Base-by-base conservation (phyloP, 2,888 invertebrate genomes). In the Tortricodes alternella region DNA sequence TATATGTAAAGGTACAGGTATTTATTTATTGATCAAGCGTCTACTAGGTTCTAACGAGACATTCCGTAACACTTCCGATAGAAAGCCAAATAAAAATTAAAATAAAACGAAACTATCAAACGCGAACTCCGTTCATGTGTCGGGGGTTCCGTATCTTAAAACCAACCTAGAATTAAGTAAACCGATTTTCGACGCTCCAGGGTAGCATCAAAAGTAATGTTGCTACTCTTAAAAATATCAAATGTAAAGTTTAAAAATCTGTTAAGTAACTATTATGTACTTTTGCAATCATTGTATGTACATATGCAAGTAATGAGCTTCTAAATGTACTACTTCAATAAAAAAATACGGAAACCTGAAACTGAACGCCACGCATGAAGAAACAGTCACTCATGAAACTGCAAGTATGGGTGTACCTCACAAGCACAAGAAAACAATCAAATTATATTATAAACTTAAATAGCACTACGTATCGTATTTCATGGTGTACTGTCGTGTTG, bases 11-110 rank as follows among this genome's bases (percentile, higher is more conserved):
- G 81, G 85, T 87, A 87, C 84, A 87, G 80, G 80, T 86, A 87
- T 88, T 88, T 74, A 73, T 74, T 76, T 89, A 85, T 88, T 89
- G 87, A 88, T 88, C 85, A 89, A 86, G 86, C 88, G 85, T 84
- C 88, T 85, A 87, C 87, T 80, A 83, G 80, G 76, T 81, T 76
- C 83, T 78, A 76, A 80, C 73, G 78, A 83, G 87, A 87, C 83
- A 85, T 79, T 78, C 67, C 69, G 71, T 70, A 71, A 76, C 67
- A 72, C 71, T 71, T 75, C 73, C 73, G 71, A 78, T 72, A 68
- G 75, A 80, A 80, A 83, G 80, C 80, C 71, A 81, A 78, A 76
- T 74, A 67, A 72, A 72, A 77, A 68, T 49, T 43, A 59, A 53
- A 39, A 32, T 35, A 72, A 68, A 69, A 75, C 70, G 76, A 83